Conservation (phyloP, 2,888 invertebrate genomes). For the Stenchaetothrips biformis region DNA sequence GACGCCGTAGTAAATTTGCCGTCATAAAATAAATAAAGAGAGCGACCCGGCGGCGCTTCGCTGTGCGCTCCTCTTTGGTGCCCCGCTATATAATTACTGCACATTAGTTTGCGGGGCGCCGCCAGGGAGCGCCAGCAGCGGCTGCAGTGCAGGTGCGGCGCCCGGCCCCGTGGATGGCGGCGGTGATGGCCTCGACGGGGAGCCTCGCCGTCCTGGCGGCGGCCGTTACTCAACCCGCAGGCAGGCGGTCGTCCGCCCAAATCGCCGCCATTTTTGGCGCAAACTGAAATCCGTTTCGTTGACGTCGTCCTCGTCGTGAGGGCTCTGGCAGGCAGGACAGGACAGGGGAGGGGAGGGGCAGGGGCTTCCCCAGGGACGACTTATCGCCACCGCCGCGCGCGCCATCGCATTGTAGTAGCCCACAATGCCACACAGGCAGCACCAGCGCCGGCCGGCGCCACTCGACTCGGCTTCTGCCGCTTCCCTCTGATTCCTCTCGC, state of each 20-base stretch:
- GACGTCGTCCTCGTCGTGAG: not conserved
- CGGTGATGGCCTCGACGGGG: too few relatives aligned
- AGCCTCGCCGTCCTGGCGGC: too few relatives aligned
- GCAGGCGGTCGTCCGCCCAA: too few relatives aligned
- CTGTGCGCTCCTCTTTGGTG: not conserved
- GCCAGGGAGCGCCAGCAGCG: not conserved
- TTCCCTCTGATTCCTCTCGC: not conserved
- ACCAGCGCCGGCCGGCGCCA: not conserved
- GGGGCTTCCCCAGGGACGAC: not conserved
- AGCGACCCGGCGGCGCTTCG: not conserved
- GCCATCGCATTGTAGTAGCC: not conserved
- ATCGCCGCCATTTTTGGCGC: not conserved
- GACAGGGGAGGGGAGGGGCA: not conserved
- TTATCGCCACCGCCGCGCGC: constrained; percentile 4
- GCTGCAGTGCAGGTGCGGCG: too few relatives aligned
- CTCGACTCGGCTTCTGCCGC: not conserved
- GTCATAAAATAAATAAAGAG: constrained; percentile 21
- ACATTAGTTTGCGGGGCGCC: not conserved
- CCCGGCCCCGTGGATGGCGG: too few relatives aligned
- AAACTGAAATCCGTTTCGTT: not conserved
- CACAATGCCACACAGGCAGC: not conserved
- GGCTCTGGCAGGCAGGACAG: not conserved
- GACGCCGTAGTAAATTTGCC: constrained; percentile 9
- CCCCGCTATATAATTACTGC: constrained; percentile 3
- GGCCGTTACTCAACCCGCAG: too few relatives aligned